Base-by-base conservation (phyloP, 1,140 invertebrate genomes). In the Drosophila simulans region DNA sequence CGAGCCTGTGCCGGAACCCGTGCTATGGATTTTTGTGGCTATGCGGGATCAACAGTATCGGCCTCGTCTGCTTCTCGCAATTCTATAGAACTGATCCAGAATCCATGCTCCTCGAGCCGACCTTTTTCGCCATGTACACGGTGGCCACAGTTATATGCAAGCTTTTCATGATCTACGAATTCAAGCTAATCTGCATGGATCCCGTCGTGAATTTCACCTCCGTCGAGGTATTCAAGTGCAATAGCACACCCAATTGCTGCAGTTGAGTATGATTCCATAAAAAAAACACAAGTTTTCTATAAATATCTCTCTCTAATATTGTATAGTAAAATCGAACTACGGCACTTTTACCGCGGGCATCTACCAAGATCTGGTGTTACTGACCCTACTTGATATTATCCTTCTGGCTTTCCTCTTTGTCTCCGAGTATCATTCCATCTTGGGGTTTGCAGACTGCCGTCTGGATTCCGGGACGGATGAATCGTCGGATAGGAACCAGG, bases 171-270 rank as follows among this genome's bases (percentile, higher is more conserved):
- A 12, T 73, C 4, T 65, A 64, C 20, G 60, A 77, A 7, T 57
- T 46, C 17, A 27, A 49, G 0, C 25, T 49, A 4, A 13, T 52
- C 0, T 90, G 85, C 57, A n/a, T 11, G 3, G 71, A 90, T 66
- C 7, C 43, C 0, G 3, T 49, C 1, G 40, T 90, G 0, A 0
- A 1, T 0, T 90, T 86, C n/a, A 13, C 84, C 0, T 90, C 85
- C 10, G n/a, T 7, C 2, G 12, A 59, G 2, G 7, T 90, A 7
- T 48, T 57, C 7, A 31, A 65, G 0, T 90, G 85, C 49, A 0
- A 51, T 0, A 27, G 11, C 4, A 1, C 4, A 0, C 85, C 85
- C 10, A 64, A 80, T 15, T 90, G 85, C 54, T 86, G 86, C 77
- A 31, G 85, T 90, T 85, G 40, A 73, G 71, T 31, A 25, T 17